Evolutionary conservation across 2,888 invertebrate species (phyloP), one percentile per base, ranked within the genome.

Genomic region (Hemithea aestivaria): DNA sequence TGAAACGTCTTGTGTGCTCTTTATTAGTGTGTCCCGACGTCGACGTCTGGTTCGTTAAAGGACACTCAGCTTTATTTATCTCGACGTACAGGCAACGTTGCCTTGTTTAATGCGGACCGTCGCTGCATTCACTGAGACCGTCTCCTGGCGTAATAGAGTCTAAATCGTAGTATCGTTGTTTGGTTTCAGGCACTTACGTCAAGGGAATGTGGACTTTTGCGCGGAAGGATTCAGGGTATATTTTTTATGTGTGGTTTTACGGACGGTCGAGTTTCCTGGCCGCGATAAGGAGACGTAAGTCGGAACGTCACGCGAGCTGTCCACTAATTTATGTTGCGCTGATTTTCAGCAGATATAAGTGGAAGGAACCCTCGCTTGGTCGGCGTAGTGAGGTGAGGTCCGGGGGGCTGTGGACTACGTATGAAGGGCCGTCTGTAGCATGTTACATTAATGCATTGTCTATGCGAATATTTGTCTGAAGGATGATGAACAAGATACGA

Each of bases 11-110:
- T 57, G 62, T 49, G 50, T 54, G 49, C 56, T 60, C 66, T 68
- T 69, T 75, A 77, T 82, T 78, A 79, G 77, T 73, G 77, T 73
- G 74, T 73, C 70, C 66, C 73, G 68, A 76, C 74, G 74, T 81
- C 79, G 73, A 79, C 76, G 82, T 85, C 81, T 76, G 77, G 77
- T 82, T 81, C 80, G 84, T 82, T 85, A 84, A 83, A 83, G 83
- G 85, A 87, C 81, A 81, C 80, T 85, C 82, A 71, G 79, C 84
- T 83, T 84, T 87, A 87, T 85, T 83, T 80, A 83, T 81, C 84
- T 80, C 77, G 79, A 81, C 80, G 76, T 81, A 85, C 79, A 73
- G 78, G 75, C 75, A 82, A 76, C 73, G 79, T 82, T 82, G 71
- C 77, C 76, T 79, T 80, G 80, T 79, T 80, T 78, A 72, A 73